These are phyloP conservation scores for Ceyx cyanopectus DNA, from an alignment of 2,113 vertebrate genomes.

Conservation along the genomic window DNA sequence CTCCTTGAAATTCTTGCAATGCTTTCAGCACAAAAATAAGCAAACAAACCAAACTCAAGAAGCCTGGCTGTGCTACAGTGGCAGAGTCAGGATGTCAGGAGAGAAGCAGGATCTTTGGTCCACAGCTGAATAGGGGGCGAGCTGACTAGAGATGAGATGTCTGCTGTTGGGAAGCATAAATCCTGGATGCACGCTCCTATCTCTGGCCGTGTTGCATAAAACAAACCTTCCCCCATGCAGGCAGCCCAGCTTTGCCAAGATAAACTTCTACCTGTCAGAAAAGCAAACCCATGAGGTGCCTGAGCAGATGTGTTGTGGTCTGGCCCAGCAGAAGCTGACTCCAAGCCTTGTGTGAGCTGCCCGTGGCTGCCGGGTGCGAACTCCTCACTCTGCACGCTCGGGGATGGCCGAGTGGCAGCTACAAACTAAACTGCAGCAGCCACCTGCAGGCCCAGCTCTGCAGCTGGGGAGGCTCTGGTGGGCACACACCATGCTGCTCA, in stretches of 20 bases:
- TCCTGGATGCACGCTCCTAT: neutral
- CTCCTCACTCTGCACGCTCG: neutral
- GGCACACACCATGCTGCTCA: rapidly evolving
- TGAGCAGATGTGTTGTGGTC: neutral
- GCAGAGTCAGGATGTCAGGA: neutral
- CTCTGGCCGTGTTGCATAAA: neutral
- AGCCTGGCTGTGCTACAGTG: neutral
- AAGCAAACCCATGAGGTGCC: neutral
- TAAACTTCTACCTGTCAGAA: neutral
- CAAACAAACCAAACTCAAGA: neutral
- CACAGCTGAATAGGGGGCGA: neutral
- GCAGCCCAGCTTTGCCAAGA: neutral
- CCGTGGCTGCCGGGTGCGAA: neutral
- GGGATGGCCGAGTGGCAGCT: neutral
- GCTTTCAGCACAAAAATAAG: neutral
- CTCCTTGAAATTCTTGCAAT: neutral
- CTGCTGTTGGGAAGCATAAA: neutral
- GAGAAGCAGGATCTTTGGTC: neutral
- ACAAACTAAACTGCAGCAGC: neutral
- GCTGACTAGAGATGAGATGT: neutral
- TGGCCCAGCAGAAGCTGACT: neutral
- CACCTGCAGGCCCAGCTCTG: neutral
- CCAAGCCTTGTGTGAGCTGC: neutral
- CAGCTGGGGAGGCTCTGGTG: neutral
- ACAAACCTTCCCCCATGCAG: neutral